Percentiles rank a stretch among this genome's conserved stretches.
Evolutionary conservation across 2,113 vertebrate species (phyloP).

Genomic region (Eretmochelys imbricata): DNA sequence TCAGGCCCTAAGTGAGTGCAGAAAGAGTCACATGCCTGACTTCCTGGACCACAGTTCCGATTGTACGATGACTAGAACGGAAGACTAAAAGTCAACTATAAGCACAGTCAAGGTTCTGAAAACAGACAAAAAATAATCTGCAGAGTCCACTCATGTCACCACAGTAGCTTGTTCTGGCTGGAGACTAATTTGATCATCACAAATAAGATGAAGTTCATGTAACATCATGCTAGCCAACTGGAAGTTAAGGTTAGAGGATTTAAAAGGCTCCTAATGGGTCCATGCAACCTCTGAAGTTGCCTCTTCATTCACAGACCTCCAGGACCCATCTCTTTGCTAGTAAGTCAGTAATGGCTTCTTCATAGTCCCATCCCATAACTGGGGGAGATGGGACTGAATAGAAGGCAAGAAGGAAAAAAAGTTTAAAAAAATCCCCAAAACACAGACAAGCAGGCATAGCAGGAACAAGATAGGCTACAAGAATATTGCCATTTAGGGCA

Average conservation of each 20-base stretch:
- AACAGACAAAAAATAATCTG: neutral
- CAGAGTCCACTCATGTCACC: neutral
- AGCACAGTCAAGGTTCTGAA: neutral
- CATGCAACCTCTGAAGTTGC: neutral
- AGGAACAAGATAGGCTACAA: neutral
- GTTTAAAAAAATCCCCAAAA: neutral
- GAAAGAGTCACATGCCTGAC: no score
- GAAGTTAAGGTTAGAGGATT: neutral
- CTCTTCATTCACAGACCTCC: no score
- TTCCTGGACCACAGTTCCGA: neutral
- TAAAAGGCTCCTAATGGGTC: neutral
- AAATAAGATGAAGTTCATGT: neutral
- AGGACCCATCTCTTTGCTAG: neutral
- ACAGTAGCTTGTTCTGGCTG: neutral
- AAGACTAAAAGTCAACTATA: neutral
- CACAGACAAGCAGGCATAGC: neutral
- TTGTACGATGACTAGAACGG: neutral
- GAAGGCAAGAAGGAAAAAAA: neutral
- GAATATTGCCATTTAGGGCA: neutral
- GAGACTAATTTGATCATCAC: neutral
- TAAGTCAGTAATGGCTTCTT: neutral
- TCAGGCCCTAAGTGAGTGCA: no score
- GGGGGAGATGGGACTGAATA: neutral
- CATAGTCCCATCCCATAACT: neutral
- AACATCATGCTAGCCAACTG: neutral